Evolutionary conservation across 1,140 invertebrate genomes (phyloP).

Genomic region (Theocolax elegans): DNA sequence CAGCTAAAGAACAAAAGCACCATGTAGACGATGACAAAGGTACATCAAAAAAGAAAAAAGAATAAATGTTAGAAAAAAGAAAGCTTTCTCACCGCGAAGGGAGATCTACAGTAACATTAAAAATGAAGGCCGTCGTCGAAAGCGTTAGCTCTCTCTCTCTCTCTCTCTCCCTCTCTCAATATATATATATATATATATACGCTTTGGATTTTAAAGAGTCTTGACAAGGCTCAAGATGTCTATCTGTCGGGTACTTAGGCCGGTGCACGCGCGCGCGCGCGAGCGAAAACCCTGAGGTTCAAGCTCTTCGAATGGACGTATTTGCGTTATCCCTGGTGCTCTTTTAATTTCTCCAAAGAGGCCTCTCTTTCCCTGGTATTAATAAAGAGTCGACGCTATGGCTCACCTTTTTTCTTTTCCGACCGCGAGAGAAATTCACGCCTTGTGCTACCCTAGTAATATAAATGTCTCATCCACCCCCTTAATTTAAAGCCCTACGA

Average conservation of each 20-base stretch:
- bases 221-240: constrained; percentile 65
- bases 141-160: no score
- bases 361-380: constrained; percentile 58
- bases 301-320: constrained; percentile 66
- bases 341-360: constrained; percentile 69
- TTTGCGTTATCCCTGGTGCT: constrained; percentile 67
- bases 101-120: constrained; percentile 48
- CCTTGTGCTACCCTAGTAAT: not conserved
- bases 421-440: constrained; percentile 1
- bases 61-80: constrained; percentile 31
- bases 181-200: constrained; percentile 45
- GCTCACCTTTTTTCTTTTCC: constrained; percentile 57
- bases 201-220: constrained; percentile 62
- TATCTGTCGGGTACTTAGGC: constrained; percentile 63
- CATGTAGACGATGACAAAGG: no score
- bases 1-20: no score
- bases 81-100: constrained; percentile 18
- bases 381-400: constrained; percentile 66
- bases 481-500: no score
- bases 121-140: constrained; percentile 52
- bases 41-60: not conserved
- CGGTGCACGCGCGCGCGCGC: constrained; percentile 43
- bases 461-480: no score
- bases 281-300: no score
- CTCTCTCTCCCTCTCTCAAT: no score